phyloP scores from a whole-genome alignment of 92 coral and sea anemone species.

The Diadumene lineata region DNA sequence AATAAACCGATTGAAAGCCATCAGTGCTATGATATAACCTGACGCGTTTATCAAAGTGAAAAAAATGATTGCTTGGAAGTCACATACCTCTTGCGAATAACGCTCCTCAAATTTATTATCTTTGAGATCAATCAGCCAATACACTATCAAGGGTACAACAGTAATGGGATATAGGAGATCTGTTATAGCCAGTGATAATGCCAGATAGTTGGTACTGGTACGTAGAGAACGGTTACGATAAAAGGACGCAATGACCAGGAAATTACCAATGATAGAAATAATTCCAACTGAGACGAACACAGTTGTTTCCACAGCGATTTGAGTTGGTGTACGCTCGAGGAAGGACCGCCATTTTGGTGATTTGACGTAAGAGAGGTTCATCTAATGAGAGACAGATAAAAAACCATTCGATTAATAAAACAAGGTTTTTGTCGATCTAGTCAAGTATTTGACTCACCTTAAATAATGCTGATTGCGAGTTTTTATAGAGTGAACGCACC shows the following conservation, averaged over 20 bases:
- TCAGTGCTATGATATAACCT: slow-evolving; percentile 21
- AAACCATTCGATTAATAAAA: background rate
- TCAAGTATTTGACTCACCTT: background rate
- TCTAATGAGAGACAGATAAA: background rate
- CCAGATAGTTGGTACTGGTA: slow-evolving; percentile 29
- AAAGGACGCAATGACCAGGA: slow-evolving; percentile 25
- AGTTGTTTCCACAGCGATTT: slow-evolving; percentile 15
- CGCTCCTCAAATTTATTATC: background rate
- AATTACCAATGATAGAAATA: slow-evolving; percentile 30
- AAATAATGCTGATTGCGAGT: no score
- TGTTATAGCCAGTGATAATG: slow-evolving; percentile 21
- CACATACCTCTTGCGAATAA: slow-evolving; percentile 4
- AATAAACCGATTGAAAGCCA: slow-evolving; percentile 31
- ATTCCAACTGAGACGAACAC: slow-evolving; percentile 15
- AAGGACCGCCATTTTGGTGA: slow-evolving; percentile 7
- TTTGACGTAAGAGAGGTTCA: background rate
- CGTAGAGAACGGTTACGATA: slow-evolving; percentile 24
- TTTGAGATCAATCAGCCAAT: background rate
- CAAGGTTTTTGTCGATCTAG: background rate
- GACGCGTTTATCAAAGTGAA: slow-evolving; percentile 11
- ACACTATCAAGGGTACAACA: slow-evolving; percentile 18
- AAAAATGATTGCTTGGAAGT: slow-evolving; percentile 17
- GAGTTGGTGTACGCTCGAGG: slow-evolving; percentile 13
- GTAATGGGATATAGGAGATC: slow-evolving; percentile 22
- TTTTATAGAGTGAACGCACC: background rate